Base-by-base conservation (phyloP, 2,797 vertebrate species). In the Valencia hispanica region DNA sequence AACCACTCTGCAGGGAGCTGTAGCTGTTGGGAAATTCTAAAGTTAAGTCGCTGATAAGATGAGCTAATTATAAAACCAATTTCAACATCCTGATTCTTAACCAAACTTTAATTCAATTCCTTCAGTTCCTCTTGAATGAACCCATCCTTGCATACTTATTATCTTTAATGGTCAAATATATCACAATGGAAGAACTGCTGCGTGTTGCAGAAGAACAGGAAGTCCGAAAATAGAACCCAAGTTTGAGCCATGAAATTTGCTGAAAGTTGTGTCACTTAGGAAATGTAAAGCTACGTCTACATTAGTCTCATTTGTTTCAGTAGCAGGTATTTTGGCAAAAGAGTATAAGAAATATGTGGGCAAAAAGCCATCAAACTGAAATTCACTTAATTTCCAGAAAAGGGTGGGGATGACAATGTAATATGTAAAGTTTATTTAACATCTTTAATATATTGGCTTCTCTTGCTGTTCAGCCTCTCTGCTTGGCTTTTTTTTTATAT, bases 1-100 rank as follows among this genome's bases (percentile, higher is more conserved):
- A 32, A 53, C 10, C n/a, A 70, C 69, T 22, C 74, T 57, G 65
- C 71, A 68, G 50, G 5, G 32, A 48, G 77, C 7, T 68, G 0
- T 79, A 78, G 82, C 68, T 72, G 74, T 82, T 47, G 50, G 27
- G 53, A 50, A 18, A n/a, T n/a, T 32, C 5, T 68, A 71, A 66
- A n/a, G 61, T 12, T 12, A 71, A 18, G 72, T 47, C 65, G 41
- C 73, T 47, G 65, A 74, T 34, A 66, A 65, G 68, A 32, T 32
- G 27, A 61, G 57, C 57, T 61, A 61, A 76, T 79, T 22, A 72
- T 65, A 53, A 68, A 25, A 32, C 36, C 7, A 41, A 65, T 34
- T 1, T 70, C 22, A 63, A 34, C 27, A n/a, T 45, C 39, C 22
- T 66, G 48, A 57, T 30, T 57, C n/a, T 47, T 17, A 30, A 11